Evolutionary conservation across 2,797 vertebrate species (phyloP), one percentile per base, ranked within the genome.

Genomic region (Graptemys geographica): DNA sequence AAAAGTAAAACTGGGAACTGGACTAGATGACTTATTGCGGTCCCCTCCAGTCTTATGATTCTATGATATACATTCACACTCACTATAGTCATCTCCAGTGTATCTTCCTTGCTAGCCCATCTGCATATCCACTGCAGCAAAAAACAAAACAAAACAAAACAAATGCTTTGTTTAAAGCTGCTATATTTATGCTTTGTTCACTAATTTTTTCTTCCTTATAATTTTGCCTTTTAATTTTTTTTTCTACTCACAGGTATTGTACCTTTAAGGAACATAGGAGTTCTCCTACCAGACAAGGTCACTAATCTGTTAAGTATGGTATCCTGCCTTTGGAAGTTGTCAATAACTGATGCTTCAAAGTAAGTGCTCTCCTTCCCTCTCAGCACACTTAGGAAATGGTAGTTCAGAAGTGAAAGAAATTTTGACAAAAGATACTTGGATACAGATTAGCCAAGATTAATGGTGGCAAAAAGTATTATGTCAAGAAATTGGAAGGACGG

Each of bases 361-460:
- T 0, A 86, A 69, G 13, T 90, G 8, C 53, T 55, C 21, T 21
- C 53, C 72, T 25, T 83, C 15, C 5, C 4, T 87, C 18, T 84
- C 57, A 57, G 49, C 47, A 27, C 41, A 18, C 33, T 89, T 92
- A 90, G 51, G 33, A 93, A 79, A 53, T 80, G 27, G 81, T 49
- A 92, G 59, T 33, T 96, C 93, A 95, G 52, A 89, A 93, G 86
- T n/a, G 27, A 92, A 90, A 49, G 15, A 88, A 89, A 62, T 81
- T 86, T 56, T 81, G 78, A 88, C 37, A 90, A 79, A 90, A 94
- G 37, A 53, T 88, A 88, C 49, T 79, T 90, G 84, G 82, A 80
- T 89, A 86, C 49, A 62, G 53, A 92, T 86, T 57, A 89, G 56
- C n/a, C 90, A 72, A 76, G 86, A 81, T 83, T 95, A 94, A 81